Percentiles rank a stretch among this genome's conserved stretches.
phyloP scores from a whole-genome alignment of 2,888 invertebrate species.

The Euphydryas editha region DNA sequence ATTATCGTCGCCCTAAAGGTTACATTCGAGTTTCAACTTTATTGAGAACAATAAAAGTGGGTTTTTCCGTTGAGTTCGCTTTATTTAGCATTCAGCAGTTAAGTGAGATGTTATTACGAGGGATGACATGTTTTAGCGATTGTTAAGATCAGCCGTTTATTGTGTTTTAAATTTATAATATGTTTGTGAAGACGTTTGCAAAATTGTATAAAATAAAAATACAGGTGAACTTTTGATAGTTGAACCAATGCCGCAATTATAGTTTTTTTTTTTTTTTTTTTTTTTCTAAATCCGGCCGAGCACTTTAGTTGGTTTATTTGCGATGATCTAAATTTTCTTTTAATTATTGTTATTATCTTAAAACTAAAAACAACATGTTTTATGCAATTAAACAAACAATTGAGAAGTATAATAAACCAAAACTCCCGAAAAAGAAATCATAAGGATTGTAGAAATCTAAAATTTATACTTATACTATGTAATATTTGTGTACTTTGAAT shows the following conservation, averaged over 20 bases:
- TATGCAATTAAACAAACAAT: too few species aligned
- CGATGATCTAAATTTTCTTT: too few species aligned
- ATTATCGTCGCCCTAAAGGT: slow-evolving; percentile 67
- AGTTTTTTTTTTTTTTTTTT: background rate
- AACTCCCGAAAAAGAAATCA: too few species aligned
- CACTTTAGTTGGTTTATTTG: too few species aligned
- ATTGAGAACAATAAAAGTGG: slow-evolving; percentile 45
- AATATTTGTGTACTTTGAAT: too few species aligned
- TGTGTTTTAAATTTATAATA: slow-evolving; percentile 37
- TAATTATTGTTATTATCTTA: too few species aligned
- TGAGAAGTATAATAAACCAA: too few species aligned
- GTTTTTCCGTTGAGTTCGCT: slow-evolving; percentile 49
- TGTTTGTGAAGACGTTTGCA: slow-evolving; percentile 4
- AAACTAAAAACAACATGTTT: too few species aligned
- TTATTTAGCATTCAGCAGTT: slow-evolving; percentile 59
- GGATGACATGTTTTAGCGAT: slow-evolving; percentile 65
- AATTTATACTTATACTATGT: too few species aligned
- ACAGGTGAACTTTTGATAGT: background rate
- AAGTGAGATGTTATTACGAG: slow-evolving; percentile 70
- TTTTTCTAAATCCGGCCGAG: background rate
- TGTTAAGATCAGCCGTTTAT: slow-evolving; percentile 63
- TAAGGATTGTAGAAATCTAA: too few species aligned
- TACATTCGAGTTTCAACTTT: slow-evolving; percentile 65
- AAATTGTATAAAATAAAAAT: background rate
- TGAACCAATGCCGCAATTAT: background rate